Evolutionary conservation across 2,888 invertebrate genomes (phyloP), one percentile per base, ranked within the genome.

Genomic region (Campaea margaritaria): DNA sequence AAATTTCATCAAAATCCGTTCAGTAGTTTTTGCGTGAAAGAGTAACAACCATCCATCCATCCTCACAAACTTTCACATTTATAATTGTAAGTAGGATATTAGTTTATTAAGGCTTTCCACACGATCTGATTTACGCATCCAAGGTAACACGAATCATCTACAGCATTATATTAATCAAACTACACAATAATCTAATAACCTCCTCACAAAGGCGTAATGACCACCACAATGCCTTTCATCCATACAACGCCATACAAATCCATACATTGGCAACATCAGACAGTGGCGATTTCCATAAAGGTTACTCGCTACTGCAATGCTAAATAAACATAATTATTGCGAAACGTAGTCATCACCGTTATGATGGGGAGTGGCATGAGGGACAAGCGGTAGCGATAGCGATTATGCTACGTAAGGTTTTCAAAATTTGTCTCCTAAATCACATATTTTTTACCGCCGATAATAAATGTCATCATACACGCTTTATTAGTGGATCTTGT

Each of bases 261-360:
- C 51, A 52, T 41, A 56, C 45, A 61, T 62, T 62, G 45, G 60
- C 48, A 55, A 56, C 55, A 51, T 55, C 60, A n/a, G n/a, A n/a
- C n/a, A 58, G 52, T 43, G 66, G 70, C 66, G 76, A 81, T 83
- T 81, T 78, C 78, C 73, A 72, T 58, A 82, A 82, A 83, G 82
- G 83, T 82, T 31, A 31, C 31, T 31, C 78, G 72, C 68, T 64
- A 70, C 74, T 70, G 72, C 75, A 70, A 69, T 65, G 72, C 74
- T 76, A 76, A 81, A 79, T 78, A 80, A 79, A 82, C 77, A 82
- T 75, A 81, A 79, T 82, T 81, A 82, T 82, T 83, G 68, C 81
- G 78, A 79, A 77, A 83, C 65, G 65, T 65, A 39, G 52, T 46
- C 57, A 65, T 62, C 50, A 61, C 46, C 38, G 44, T 41, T 45